phyloP scores from a whole-genome alignment of 2,797 vertebrate genomes.

The Scyliorhinus canicula region DNA sequence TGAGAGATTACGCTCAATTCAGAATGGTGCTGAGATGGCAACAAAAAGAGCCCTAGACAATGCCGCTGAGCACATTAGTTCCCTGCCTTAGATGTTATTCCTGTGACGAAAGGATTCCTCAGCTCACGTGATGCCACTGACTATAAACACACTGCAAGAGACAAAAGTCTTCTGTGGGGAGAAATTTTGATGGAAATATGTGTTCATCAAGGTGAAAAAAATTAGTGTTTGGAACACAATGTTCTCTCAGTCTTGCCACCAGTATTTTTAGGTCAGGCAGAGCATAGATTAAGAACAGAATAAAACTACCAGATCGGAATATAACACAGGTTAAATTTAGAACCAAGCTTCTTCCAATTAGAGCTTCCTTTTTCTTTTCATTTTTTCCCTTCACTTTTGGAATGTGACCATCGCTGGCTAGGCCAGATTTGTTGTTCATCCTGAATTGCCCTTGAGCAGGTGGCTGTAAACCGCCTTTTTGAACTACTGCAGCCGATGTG shows the following conservation, averaged over 20 bases:
- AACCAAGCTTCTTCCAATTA: background rate
- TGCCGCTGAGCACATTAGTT: constrained; percentile 39
- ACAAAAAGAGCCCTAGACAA: background rate
- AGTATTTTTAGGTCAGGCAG: background rate
- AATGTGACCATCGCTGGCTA: too few relatives aligned
- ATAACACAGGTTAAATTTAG: background rate
- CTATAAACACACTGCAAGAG: background rate
- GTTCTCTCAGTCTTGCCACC: background rate
- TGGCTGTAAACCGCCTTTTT: too few relatives aligned
- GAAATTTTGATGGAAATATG: background rate
- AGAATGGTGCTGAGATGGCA: constrained; percentile 42
- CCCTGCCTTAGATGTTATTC: constrained; percentile 47
- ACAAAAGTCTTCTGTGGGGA: background rate
- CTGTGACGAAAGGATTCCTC: constrained; percentile 48
- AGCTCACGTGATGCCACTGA: constrained; percentile 41
- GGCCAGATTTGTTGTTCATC: too few relatives aligned
- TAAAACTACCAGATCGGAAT: background rate
- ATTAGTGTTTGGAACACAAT: background rate
- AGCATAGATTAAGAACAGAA: background rate
- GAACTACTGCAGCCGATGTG: too few relatives aligned
- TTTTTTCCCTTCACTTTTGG: too few relatives aligned
- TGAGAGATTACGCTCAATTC: constrained; percentile 46
- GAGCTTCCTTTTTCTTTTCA: too few relatives aligned
- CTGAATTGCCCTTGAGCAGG: too few relatives aligned
- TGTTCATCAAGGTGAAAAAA: constrained; percentile 9